Conservation (phyloP, 2,113 vertebrate species). For the Candoia aspera region DNA sequence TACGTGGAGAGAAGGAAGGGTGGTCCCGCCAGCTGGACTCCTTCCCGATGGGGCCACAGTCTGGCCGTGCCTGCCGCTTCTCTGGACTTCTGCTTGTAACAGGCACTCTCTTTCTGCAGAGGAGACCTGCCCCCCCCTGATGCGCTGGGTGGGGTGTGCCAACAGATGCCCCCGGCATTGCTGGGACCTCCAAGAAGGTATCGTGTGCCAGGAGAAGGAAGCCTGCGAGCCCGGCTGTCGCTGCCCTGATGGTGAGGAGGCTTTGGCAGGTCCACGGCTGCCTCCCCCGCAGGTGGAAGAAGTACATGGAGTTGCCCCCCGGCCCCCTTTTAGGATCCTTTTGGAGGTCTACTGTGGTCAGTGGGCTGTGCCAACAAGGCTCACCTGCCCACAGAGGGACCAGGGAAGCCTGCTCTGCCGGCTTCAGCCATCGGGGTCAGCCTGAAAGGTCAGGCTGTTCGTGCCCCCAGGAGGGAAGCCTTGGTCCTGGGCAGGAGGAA, state of each 20-base stretch:
- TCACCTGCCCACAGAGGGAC: too few relatives aligned
- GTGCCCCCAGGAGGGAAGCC: too few relatives aligned
- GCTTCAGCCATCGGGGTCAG: too few relatives aligned
- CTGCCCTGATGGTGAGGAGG: slow-evolving; percentile 75
- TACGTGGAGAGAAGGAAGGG: slow-evolving; percentile 47
- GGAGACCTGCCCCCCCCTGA: slow-evolving; percentile 75
- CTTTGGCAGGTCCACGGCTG: rapidly evolving
- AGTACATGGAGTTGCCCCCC: too few relatives aligned
- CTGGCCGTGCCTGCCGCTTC: neutral
- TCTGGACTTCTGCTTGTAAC: neutral
- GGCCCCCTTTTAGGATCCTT: too few relatives aligned
- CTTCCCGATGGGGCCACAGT: neutral
- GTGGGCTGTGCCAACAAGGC: too few relatives aligned
- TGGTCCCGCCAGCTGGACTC: too few relatives aligned
- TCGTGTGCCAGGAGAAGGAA: slow-evolving; percentile 71
- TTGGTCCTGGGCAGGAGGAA: too few relatives aligned
- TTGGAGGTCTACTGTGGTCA: too few relatives aligned
- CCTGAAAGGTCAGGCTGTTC: too few relatives aligned
- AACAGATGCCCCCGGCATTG: slow-evolving; percentile 83
- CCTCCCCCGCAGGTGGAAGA: too few relatives aligned
- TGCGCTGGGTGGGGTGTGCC: slow-evolving; percentile 78
- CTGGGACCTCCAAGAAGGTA: slow-evolving; percentile 85
- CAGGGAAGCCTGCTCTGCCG: too few relatives aligned
- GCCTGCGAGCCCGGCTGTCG: slow-evolving; percentile 82
- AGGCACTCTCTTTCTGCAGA: slow-evolving; percentile 30